phyloP scores from a whole-genome alignment of 92 coral and sea anemone genomes.

The Phenganax stokvisi region DNA sequence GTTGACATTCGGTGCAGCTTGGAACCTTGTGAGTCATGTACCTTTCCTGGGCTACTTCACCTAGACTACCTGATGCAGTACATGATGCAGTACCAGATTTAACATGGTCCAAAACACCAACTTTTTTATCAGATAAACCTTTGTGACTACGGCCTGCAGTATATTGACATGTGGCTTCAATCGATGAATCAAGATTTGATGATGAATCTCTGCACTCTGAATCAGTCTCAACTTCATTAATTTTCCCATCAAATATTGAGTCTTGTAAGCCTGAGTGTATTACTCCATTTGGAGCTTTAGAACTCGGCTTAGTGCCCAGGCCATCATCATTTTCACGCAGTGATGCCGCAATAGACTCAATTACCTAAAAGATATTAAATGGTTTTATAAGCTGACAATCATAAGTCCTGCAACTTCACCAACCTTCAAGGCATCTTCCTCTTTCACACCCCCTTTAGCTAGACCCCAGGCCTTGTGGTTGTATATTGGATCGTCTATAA shows the following conservation, averaged over 20 bases:
- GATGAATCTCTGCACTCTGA: too few relatives aligned
- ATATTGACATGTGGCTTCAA: too few relatives aligned
- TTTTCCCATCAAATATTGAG: too few relatives aligned
- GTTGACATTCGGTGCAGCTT: slow-evolving; percentile 75
- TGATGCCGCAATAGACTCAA: slow-evolving; percentile 25
- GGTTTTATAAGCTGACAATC: background rate
- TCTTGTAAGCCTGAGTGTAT: background rate
- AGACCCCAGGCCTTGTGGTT: slow-evolving; percentile 91
- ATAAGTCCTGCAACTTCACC: background rate
- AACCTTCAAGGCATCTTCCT: slow-evolving; percentile 73
- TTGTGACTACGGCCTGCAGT: too few relatives aligned
- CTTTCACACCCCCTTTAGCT: slow-evolving; percentile 76
- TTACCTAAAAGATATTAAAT: slow-evolving; percentile 6
- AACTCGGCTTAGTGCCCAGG: background rate
- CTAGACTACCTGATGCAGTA: background rate
- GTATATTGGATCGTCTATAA: slow-evolving; percentile 92
- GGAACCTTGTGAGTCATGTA: slow-evolving; percentile 30
- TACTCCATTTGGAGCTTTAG: background rate
- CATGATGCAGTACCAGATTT: too few relatives aligned
- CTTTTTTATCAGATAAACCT: too few relatives aligned
- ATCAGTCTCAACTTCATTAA: background rate
- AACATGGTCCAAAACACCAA: too few relatives aligned
- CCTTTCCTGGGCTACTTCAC: background rate
- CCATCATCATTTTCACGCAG: slow-evolving; percentile 22
- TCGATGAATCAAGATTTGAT: too few relatives aligned